A percentile compares a stretch with the other conserved stretches of the same genome.
Evolutionary conservation across 1,140 invertebrate species (phyloP).

Genomic region (Heliconius himera): DNA sequence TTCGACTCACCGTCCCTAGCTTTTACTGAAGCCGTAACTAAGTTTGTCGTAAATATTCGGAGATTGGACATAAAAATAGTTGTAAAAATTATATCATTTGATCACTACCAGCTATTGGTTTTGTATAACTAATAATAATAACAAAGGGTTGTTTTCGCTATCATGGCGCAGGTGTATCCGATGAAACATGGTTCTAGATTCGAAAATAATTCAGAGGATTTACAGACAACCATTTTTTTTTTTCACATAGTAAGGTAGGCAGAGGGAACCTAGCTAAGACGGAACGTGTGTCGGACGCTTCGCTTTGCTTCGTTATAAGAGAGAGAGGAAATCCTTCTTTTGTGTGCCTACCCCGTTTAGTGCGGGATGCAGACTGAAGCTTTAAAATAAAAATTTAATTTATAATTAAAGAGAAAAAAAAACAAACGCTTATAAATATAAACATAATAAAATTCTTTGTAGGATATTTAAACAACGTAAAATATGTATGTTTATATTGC

Average conservation of each 20-base stretch:
- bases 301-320: too few relatives aligned
- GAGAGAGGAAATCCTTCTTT: too few relatives aligned
- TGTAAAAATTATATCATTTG: conserved; percentile 40
- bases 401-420: too few relatives aligned
- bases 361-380: too few relatives aligned
- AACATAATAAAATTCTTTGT: background rate
- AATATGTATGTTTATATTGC: background rate
- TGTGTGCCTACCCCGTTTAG: too few relatives aligned
- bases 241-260: too few relatives aligned
- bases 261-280: too few relatives aligned
- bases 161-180: background rate
- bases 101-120: conserved; percentile 20
- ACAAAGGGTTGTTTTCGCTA: background rate
- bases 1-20: conserved; percentile 21
- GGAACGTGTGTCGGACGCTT: too few relatives aligned
- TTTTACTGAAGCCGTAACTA: conserved; percentile 41
- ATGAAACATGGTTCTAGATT: too few relatives aligned
- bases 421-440: too few relatives aligned
- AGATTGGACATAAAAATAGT: conserved; percentile 49
- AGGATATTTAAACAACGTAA: background rate
- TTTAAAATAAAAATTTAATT: too few relatives aligned
- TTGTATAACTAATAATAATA: conserved; percentile 3
- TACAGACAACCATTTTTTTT: too few relatives aligned
- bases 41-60: conserved; percentile 50
- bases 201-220: background rate